Base-by-base conservation (phyloP, 2,797 vertebrate species). In the Galaxias olidus region DNA sequence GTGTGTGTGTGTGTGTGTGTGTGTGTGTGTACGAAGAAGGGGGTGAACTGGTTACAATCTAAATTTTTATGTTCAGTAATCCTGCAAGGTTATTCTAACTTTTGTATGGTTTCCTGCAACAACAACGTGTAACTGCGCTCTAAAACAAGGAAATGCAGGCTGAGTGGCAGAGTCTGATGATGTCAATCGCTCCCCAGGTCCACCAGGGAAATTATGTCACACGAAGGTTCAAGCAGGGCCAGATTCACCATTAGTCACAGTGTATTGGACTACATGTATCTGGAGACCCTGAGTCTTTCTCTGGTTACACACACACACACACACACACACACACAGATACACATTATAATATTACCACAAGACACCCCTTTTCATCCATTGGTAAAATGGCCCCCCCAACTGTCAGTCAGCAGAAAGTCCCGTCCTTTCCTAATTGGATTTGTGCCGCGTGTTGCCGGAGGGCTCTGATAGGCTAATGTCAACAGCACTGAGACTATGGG, bases 381-480 rank as follows among this genome's bases (percentile, higher is more conserved):
- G 51, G 46, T 14, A 47, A 14, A 40, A 61, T 42, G 52, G n/a
- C 48, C 71, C 71, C 72, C 67, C 45, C 66, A 65, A 70, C 62
- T 79, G 87, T 86, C 82, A 75, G 81, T 69, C 63, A 44, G 72
- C 70, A 79, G 76, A 45, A 70, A 74, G 72, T 66, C 72, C 76
- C 17, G 66, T 69, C 81, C 70, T 50, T 78, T 86, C 79, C 80
- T 90, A 85, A 88, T 88, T 86, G 77, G 84, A 86, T 89, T 89
- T 86, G 76, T 20, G 80, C 83, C 80, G 75, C 83, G 71, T 86
- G 82, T 80, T 70, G 80, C 82, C 79, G 62, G 75, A 73, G 80
- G 82, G 77, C 77, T 83, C 78, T 81, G 77, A 79, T 69, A 72
- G 84, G 74, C 83, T 80, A 71, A 71, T 73, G 83, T 70, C 73